phyloP scores from a whole-genome alignment of 2,888 invertebrate species.

The Ophion costatus region DNA sequence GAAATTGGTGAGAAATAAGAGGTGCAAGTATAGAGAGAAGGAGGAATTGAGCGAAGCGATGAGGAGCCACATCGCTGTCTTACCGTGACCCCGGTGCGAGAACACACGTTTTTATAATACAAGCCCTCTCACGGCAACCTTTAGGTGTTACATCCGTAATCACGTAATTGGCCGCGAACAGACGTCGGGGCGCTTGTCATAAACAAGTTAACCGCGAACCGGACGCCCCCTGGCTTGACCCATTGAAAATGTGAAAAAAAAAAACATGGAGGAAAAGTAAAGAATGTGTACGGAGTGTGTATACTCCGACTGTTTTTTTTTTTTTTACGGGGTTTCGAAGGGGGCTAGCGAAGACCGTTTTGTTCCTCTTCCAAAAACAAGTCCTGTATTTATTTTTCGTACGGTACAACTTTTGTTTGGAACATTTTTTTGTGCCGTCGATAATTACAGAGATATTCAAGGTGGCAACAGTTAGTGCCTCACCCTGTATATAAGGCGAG shows the following conservation, averaged over 20 bases:
- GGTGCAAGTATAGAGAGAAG: slow-evolving; percentile 43
- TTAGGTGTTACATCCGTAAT: slow-evolving; percentile 78
- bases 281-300: neutral
- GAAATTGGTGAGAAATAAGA: slow-evolving; percentile 26
- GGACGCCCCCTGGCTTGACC: slow-evolving; percentile 54
- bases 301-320: neutral
- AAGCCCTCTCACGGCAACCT: slow-evolving; percentile 70
- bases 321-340: neutral
- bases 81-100: slow-evolving; percentile 52
- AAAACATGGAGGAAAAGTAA: neutral
- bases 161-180: slow-evolving; percentile 75
- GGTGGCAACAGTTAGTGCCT: too few species aligned
- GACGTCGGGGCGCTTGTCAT: slow-evolving; percentile 76
- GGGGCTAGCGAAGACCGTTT: neutral
- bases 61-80: slow-evolving; percentile 48
- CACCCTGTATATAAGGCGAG: too few species aligned
- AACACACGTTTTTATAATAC: slow-evolving; percentile 52
- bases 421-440: too few species aligned
- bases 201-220: slow-evolving; percentile 72
- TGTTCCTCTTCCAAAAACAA: neutral
- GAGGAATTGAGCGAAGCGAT: slow-evolving; percentile 51
- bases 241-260: slow-evolving; percentile 54
- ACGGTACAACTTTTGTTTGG: too few species aligned
- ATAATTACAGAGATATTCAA: too few species aligned
- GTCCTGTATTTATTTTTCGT: neutral